Evolutionary conservation across 2,113 vertebrate genomes (phyloP).

Genomic region (Cyprinodon brontotheroides): DNA sequence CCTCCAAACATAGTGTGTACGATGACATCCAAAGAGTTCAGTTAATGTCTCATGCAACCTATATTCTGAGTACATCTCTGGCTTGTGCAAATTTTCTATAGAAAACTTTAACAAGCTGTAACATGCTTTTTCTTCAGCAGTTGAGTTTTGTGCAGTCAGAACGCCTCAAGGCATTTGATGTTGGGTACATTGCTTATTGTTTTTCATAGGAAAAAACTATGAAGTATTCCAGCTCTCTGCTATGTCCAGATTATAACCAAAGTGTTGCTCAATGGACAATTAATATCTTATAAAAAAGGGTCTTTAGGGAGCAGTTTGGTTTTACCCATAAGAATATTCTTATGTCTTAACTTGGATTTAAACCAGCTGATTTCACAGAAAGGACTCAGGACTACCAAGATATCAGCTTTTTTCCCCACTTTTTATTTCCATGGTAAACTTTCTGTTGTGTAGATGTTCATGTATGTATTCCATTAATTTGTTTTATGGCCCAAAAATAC

Average conservation of each 20-base stretch:
- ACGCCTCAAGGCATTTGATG: neutral
- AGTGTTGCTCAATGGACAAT: neutral
- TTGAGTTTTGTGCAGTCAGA: neutral
- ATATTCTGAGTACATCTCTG: neutral
- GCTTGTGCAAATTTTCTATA: neutral
- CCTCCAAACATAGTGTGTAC: neutral
- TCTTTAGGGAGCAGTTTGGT: neutral
- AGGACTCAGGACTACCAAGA: neutral
- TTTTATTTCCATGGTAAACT: neutral
- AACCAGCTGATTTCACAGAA: neutral
- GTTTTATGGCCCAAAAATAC: neutral
- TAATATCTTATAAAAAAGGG: neutral
- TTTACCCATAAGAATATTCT: neutral
- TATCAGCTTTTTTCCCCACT: neutral
- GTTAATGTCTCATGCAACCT: neutral
- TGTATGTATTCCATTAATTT: neutral
- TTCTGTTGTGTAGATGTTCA: neutral
- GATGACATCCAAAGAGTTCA: neutral
- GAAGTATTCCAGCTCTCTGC: too few relatives aligned
- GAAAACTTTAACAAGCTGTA: neutral
- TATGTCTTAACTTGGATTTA: neutral
- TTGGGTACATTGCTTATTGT: neutral
- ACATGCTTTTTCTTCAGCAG: neutral
- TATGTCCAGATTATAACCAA: neutral
- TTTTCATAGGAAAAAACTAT: neutral